Evolutionary conservation across 2,888 invertebrate genomes (phyloP).

Genomic region (Lydus trimaculatus): DNA sequence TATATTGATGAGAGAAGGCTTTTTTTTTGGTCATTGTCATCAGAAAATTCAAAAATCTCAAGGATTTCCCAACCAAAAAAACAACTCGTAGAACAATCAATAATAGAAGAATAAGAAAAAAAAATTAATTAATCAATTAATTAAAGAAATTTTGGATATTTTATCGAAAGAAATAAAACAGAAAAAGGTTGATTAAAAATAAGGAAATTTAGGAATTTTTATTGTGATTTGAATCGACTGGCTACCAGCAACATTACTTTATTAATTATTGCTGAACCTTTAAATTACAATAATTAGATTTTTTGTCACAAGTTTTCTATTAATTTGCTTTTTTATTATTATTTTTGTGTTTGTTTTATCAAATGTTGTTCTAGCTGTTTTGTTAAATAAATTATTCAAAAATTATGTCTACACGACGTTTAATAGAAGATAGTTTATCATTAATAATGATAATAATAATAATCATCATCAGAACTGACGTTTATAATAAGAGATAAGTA

Average conservation of each 20-base stretch:
- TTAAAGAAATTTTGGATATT: not conserved
- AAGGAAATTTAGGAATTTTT: constrained; percentile 22
- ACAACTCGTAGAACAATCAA: too few relatives aligned
- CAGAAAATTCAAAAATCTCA: not conserved
- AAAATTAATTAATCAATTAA: not conserved
- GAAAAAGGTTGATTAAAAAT: not conserved
- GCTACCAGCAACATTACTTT: constrained; percentile 23
- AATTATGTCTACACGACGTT: not conserved
- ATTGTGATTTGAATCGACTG: constrained; percentile 26
- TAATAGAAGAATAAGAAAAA: too few relatives aligned
- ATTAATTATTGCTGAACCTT: constrained; percentile 5
- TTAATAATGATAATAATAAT: not conserved
- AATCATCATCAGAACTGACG: not conserved
- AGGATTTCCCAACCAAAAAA: too few relatives aligned
- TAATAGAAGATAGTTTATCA: constrained; percentile 1
- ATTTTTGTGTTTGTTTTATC: not conserved
- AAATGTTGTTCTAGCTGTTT: not conserved
- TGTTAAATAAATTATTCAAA: constrained; percentile 10
- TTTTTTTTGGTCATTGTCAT: constrained; percentile 6
- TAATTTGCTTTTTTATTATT: too few relatives aligned
- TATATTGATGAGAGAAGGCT: not conserved
- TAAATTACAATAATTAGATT: not conserved
- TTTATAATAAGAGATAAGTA: not conserved
- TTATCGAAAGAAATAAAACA: constrained; percentile 10
- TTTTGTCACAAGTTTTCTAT: constrained; percentile 1